phyloP scores from a whole-genome alignment of 1,140 invertebrate genomes.

The Papilio polyxenes region DNA sequence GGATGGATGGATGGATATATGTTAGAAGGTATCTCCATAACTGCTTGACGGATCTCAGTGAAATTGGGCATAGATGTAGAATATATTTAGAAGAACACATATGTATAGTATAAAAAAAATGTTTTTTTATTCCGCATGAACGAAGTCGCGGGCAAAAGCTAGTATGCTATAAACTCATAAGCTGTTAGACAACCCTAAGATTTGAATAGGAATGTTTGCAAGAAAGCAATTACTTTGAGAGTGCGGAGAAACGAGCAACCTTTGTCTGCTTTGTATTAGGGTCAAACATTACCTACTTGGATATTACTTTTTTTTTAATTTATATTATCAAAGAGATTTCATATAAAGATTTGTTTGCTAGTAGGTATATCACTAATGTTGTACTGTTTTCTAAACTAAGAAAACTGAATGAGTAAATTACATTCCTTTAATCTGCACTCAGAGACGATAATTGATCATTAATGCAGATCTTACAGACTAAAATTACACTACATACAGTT shows the following conservation, averaged over 20 bases:
- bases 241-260: constrained; percentile 2
- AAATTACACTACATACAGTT: too few relatives aligned
- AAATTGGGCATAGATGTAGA: too few relatives aligned
- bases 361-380: neutral
- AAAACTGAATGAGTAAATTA: neutral
- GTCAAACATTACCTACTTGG: neutral
- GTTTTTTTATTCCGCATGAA: too few relatives aligned
- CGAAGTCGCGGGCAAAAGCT: too few relatives aligned
- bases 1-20: too few relatives aligned
- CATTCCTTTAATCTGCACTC: neutral
- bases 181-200: neutral
- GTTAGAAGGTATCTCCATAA: too few relatives aligned
- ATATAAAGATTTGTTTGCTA: neutral
- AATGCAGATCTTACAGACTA: too few relatives aligned
- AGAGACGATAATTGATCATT: too few relatives aligned
- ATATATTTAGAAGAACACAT: too few relatives aligned
- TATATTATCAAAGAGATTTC: neutral
- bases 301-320: constrained; percentile 5
- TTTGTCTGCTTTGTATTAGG: constrained; percentile 22
- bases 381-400: neutral
- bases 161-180: neutral
- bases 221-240: constrained; percentile 14
- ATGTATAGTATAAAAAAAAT: too few relatives aligned
- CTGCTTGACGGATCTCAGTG: too few relatives aligned
- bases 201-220: constrained; percentile 19